Conservation (phyloP, 2,113 vertebrate species). For the Ailuropoda melanoleuca region DNA sequence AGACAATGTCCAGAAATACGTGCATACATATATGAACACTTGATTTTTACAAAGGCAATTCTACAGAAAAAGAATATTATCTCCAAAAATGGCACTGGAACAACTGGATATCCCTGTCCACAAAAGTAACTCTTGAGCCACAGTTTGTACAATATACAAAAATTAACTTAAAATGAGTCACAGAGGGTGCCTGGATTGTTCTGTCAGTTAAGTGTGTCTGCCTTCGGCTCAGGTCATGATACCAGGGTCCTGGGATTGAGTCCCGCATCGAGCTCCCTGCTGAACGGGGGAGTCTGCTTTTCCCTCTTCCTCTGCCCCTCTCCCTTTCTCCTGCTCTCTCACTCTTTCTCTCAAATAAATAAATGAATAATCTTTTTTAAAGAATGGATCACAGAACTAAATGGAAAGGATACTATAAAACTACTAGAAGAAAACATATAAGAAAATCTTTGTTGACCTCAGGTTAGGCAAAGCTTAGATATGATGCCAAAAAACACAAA, state of each 20-base stretch:
- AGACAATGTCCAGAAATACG: neutral
- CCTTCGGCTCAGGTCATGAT: neutral
- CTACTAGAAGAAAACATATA: neutral
- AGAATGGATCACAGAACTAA: neutral
- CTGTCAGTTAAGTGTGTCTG: neutral
- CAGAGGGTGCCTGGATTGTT: neutral
- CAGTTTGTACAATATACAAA: neutral
- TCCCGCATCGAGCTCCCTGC: neutral
- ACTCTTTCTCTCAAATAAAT: neutral
- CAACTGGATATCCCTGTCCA: neutral
- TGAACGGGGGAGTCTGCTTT: neutral
- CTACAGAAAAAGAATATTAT: neutral
- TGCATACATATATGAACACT: neutral
- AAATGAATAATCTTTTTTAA: neutral
- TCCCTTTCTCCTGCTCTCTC: neutral
- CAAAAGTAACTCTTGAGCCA: neutral
- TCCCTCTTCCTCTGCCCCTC: neutral
- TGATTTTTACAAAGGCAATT: neutral
- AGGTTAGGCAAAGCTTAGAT: neutral
- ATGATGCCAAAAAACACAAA: neutral
- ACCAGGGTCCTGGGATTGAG: neutral
- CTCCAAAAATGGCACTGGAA: neutral
- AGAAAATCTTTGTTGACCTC: neutral
- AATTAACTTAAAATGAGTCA: neutral
- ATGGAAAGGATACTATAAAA: neutral